Conservation (phyloP, 2,113 vertebrate genomes). For the Ibidorhyncha struthersii region DNA sequence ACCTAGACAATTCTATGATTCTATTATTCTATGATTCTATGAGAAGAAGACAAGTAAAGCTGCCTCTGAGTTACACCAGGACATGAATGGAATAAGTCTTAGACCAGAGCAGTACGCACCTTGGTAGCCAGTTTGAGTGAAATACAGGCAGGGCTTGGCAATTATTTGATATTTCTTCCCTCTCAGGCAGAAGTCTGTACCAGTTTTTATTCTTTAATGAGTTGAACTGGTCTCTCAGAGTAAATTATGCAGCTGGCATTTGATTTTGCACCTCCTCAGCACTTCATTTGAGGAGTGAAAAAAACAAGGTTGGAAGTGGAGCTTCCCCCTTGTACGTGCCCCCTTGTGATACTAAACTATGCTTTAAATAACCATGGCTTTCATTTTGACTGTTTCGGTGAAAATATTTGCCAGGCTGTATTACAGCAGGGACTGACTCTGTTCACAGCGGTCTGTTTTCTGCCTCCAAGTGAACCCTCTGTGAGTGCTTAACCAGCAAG, state of each 20-base stretch:
- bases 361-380: not conserved
- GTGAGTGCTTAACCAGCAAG: rapidly evolving
- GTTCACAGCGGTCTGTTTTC: not conserved
- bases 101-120: rapidly evolving
- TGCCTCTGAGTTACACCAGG: not conserved
- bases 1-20: too few species aligned
- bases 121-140: not conserved
- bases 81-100: not conserved
- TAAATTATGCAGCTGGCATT: not conserved
- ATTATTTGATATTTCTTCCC: not conserved
- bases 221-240: not conserved
- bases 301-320: not conserved
- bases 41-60: not conserved
- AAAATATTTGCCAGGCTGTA: not conserved
- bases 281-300: not conserved
- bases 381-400: not conserved
- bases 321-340: not conserved
- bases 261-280: not conserved
- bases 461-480: not conserved
- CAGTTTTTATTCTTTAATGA: not conserved
- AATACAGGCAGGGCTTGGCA: not conserved
- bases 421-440: not conserved
- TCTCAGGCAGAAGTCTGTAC: not conserved
- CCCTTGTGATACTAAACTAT: not conserved
- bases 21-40: too few species aligned